phyloP scores from a whole-genome alignment of 2,113 vertebrate genomes.

The Cheirogaleus medius region DNA sequence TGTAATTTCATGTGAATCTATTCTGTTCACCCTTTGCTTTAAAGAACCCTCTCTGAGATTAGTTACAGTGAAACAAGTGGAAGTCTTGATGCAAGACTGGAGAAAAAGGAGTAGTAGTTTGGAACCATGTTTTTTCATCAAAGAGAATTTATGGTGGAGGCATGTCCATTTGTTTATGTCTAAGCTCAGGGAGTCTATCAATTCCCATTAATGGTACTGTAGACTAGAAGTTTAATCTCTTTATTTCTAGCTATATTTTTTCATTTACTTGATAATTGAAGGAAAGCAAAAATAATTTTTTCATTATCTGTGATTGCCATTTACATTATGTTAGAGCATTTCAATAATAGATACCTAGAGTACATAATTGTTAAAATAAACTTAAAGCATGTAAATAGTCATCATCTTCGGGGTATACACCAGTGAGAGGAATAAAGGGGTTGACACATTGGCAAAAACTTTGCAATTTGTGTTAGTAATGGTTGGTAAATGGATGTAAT shows the following conservation, averaged over 20 bases:
- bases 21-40: neutral
- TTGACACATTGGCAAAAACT: neutral
- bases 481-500: neutral
- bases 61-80: neutral
- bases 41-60: neutral
- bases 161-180: neutral
- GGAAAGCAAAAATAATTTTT: neutral
- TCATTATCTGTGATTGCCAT: neutral
- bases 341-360: neutral
- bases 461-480: neutral
- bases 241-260: neutral
- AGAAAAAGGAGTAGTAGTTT: neutral
- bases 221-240: neutral
- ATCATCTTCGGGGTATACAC: neutral
- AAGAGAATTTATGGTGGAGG: neutral
- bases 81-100: neutral
- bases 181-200: neutral
- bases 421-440: neutral
- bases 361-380: neutral
- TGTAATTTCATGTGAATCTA: neutral
- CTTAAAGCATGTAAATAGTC: neutral
- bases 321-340: neutral
- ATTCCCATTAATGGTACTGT: neutral
- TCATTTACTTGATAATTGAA: slow-evolving; percentile 23
- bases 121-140: neutral